These are phyloP conservation scores for Xestia xanthographa DNA, from an alignment of 2,888 invertebrate species.

Conservation along the genomic window DNA sequence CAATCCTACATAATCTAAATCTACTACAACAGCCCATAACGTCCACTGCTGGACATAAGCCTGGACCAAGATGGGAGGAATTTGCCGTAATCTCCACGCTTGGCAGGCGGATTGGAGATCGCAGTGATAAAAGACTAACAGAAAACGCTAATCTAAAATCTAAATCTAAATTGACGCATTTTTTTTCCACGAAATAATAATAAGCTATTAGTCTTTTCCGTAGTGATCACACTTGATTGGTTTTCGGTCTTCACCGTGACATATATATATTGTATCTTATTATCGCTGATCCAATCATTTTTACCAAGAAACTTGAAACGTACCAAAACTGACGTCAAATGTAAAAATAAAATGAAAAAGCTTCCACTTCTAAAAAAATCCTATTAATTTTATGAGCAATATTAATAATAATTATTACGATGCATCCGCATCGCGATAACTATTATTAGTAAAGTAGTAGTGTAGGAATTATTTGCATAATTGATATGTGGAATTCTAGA, in stretches of 20 bases:
- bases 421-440: no score
- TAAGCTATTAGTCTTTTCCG: neutral
- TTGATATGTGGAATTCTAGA: no score
- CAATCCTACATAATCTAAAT: neutral
- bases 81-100: no score
- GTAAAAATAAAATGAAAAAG: neutral
- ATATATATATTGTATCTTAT: neutral
- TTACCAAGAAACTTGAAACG: slow-evolving; percentile 5
- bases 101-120: no score
- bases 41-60: no score
- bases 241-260: slow-evolving; percentile 2
- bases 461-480: slow-evolving; percentile 8
- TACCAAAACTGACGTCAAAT: slow-evolving; percentile 4
- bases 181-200: slow-evolving; percentile 7
- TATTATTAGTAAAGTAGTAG: no score
- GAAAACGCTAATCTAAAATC: no score
- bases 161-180: neutral
- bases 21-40: no score
- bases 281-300: slow-evolving; percentile 3
- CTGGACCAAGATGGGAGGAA: no score
- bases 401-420: neutral
- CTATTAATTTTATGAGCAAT: slow-evolving; percentile 4
- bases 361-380: neutral
- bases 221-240: neutral
- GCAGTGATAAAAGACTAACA: no score